phyloP scores from a whole-genome alignment of 2,797 vertebrate genomes.

The Petrocephalus schoutedeni region DNA sequence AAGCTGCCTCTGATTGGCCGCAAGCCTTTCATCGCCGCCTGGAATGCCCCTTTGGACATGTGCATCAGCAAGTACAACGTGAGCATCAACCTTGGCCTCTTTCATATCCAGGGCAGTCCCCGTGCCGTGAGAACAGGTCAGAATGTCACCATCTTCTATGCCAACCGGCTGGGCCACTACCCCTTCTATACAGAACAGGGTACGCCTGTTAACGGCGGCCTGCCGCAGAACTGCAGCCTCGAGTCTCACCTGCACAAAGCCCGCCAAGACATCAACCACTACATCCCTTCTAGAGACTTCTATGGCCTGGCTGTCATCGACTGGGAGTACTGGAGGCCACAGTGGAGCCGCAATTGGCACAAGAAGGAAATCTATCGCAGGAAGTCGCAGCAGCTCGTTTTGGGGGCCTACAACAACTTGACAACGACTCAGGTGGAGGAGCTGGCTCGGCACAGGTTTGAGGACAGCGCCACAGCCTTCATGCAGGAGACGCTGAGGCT shows the following conservation, averaged over 20 bases:
- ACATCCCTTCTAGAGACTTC: constrained; percentile 67
- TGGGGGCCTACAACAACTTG: constrained; percentile 56
- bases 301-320: constrained; percentile 67
- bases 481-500: constrained; percentile 72
- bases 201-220: constrained; percentile 58
- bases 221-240: constrained; percentile 72
- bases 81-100: constrained; percentile 60
- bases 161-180: constrained; percentile 71
- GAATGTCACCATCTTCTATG: constrained; percentile 77
- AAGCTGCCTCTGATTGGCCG: constrained; percentile 60
- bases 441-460: constrained; percentile 63
- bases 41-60: constrained; percentile 70
- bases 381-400: constrained; percentile 60
- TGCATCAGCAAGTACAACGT: constrained; percentile 64
- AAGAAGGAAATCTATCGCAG: constrained; percentile 64
- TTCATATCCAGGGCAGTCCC: constrained; percentile 66
- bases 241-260: constrained; percentile 67
- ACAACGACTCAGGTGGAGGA: constrained; percentile 58
- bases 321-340: constrained; percentile 72
- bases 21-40: constrained; percentile 69
- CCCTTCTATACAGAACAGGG: constrained; percentile 66
- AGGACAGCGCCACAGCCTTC: constrained; percentile 66
- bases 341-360: constrained; percentile 69
- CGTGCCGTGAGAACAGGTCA: constrained; percentile 65
- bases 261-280: constrained; percentile 59